These are phyloP conservation scores for Drosophila pegasa DNA, from an alignment of 2,888 invertebrate species.

Conservation along the genomic window DNA sequence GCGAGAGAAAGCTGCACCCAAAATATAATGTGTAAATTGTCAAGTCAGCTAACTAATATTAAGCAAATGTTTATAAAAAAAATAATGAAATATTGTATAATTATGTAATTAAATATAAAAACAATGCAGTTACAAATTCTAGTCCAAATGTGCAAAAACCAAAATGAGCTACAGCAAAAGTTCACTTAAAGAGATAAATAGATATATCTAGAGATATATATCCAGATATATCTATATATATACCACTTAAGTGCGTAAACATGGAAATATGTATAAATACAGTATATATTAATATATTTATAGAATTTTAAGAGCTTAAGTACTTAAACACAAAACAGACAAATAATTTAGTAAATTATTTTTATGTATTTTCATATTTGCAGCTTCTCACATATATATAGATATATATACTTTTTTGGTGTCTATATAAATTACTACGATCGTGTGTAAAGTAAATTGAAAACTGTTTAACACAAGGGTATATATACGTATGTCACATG, in stretches of 20 bases:
- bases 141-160: conserved; percentile 37
- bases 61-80: conserved; percentile 20
- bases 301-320: conserved; percentile 22
- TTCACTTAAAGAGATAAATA: conserved; percentile 3
- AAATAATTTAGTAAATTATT: conserved; percentile 66
- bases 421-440: conserved; percentile 65
- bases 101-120: conserved; percentile 6
- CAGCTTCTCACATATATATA: conserved; percentile 38
- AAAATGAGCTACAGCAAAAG: conserved; percentile 11
- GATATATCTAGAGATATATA: conserved; percentile 1
- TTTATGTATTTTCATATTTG: conserved; percentile 42
- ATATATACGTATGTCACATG: conserved; percentile 34
- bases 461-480: conserved; percentile 9
- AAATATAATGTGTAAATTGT: conserved; percentile 36
- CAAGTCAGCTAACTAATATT: conserved; percentile 26
- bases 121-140: conserved; percentile 30
- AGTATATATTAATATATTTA: neutral
- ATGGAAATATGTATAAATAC: conserved; percentile 3
- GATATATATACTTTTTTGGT: conserved; percentile 53
- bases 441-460: conserved; percentile 18
- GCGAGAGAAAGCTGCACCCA: conserved; percentile 24
- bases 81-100: neutral
- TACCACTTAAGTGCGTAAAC: conserved; percentile 25
- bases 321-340: conserved; percentile 24
- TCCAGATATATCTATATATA: neutral